Evolutionary conservation across 1,140 invertebrate genomes (phyloP).

Genomic region (Drosophila kurseongensis): DNA sequence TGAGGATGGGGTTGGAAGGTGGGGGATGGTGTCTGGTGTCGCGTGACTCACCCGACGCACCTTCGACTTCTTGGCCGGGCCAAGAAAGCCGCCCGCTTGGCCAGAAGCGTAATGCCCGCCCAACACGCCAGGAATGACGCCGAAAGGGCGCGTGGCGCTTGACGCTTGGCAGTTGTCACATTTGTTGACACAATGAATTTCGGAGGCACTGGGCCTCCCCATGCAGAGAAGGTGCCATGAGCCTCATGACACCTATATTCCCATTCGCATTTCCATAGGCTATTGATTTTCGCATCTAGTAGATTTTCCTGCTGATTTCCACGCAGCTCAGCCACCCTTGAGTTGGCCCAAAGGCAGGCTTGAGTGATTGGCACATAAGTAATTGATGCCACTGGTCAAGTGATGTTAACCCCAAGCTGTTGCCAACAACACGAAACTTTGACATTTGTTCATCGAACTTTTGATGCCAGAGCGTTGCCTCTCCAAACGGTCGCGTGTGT

Average conservation of each 20-base stretch:
- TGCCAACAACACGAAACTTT: slow-evolving; percentile 13
- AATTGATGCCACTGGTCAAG: slow-evolving; percentile 14
- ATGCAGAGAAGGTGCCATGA: slow-evolving; percentile 55
- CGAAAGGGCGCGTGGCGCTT: slow-evolving; percentile 66
- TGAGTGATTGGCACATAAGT: slow-evolving; percentile 19
- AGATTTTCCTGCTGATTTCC: neutral
- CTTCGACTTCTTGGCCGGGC: slow-evolving; percentile 10
- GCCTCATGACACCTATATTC: neutral
- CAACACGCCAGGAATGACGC: slow-evolving; percentile 80
- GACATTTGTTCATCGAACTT: slow-evolving; percentile 32
- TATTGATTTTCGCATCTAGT: slow-evolving; percentile 58
- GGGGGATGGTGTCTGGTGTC: slow-evolving; percentile 19
- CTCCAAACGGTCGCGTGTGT: neutral
- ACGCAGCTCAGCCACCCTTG: slow-evolving; percentile 16
- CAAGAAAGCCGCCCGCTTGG: slow-evolving; percentile 13
- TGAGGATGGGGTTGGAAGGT: neutral
- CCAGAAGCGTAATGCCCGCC: slow-evolving; percentile 52
- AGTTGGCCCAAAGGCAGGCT: slow-evolving; percentile 35
- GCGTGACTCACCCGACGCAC: slow-evolving; percentile 61
- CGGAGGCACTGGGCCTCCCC: slow-evolving; percentile 4
- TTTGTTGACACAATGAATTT: slow-evolving; percentile 31
- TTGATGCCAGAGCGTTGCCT: slow-evolving; percentile 12
- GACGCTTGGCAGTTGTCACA: slow-evolving; percentile 23
- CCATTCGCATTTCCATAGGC: slow-evolving; percentile 17
- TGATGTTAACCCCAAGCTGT: slow-evolving; percentile 17